Percentiles rank a stretch among this genome's conserved stretches.
Conservation (phyloP, 2,113 vertebrate species). For the Ondatra zibethicus region DNA sequence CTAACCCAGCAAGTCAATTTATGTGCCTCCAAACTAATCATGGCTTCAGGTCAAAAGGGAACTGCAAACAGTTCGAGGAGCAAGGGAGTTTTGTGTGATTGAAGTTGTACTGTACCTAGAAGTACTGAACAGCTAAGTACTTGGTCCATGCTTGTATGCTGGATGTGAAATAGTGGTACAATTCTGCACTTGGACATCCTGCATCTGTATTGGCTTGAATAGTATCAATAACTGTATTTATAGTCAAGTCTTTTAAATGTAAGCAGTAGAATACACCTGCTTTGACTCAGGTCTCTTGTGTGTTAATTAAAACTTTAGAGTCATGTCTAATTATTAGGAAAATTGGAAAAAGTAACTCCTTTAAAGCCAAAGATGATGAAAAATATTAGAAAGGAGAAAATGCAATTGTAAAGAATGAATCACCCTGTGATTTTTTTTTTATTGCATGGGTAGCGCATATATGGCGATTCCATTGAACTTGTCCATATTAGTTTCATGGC, state of each 20-base stretch:
- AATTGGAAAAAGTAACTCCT: not conserved
- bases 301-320: not conserved
- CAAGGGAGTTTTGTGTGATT: not conserved
- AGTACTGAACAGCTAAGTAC: not conserved
- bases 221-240: not conserved
- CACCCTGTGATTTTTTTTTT: not conserved
- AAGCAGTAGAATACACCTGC: not conserved
- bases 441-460: no score
- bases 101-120: not conserved
- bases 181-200: not conserved
- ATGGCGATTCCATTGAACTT: no score
- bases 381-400: not conserved
- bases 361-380: not conserved
- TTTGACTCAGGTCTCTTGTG: not conserved
- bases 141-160: not conserved
- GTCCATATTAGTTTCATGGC: no score
- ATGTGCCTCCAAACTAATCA: not conserved
- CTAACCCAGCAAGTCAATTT: no score
- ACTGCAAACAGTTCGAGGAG: not conserved
- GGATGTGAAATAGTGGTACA: not conserved
- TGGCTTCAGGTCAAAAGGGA: not conserved
- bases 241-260: not conserved
- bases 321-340: not conserved
- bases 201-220: not conserved
- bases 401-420: not conserved